These are phyloP conservation scores for Margaritifera margaritifera DNA, from an alignment of 2,888 invertebrate species.

Conservation along the genomic window DNA sequence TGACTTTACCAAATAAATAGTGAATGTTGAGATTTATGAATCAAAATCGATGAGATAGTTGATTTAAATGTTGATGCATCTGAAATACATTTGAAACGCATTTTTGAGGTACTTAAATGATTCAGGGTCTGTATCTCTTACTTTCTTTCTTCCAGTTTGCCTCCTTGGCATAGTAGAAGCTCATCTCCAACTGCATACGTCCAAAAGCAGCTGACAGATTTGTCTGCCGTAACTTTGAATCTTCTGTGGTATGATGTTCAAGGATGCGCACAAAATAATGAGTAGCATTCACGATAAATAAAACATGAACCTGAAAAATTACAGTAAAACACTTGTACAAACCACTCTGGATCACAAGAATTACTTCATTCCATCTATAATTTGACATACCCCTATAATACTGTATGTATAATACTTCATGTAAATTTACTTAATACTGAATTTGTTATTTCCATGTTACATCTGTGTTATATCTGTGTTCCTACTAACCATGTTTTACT, in stretches of 20 bases:
- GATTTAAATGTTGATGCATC: no score
- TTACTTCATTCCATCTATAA: not conserved
- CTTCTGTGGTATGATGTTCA: slow-evolving; percentile 66
- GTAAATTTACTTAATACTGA: no score
- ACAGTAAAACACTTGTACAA: not conserved
- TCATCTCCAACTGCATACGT: slow-evolving; percentile 39
- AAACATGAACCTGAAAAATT: slow-evolving; percentile 71
- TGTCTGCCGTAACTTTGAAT: slow-evolving; percentile 1
- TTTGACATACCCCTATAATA: no score
- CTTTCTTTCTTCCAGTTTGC: slow-evolving; percentile 38
- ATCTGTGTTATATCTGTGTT: not conserved
- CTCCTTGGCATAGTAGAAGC: slow-evolving; percentile 33
- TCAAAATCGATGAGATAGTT: no score
- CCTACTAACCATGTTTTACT: not conserved
- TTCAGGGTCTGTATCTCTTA: slow-evolving; percentile 18
- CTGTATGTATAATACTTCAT: no score
- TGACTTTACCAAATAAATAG: not conserved
- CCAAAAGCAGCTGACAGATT: slow-evolving; percentile 34
- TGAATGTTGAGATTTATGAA: not conserved
- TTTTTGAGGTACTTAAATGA: no score
- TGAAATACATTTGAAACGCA: no score
- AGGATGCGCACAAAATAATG: slow-evolving; percentile 79
- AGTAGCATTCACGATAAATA: slow-evolving; percentile 78
- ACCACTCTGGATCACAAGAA: not conserved
- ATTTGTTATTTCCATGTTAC: not conserved